Evolutionary conservation across 2,888 invertebrate genomes (phyloP).

Genomic region (Mythimna loreyi): DNA sequence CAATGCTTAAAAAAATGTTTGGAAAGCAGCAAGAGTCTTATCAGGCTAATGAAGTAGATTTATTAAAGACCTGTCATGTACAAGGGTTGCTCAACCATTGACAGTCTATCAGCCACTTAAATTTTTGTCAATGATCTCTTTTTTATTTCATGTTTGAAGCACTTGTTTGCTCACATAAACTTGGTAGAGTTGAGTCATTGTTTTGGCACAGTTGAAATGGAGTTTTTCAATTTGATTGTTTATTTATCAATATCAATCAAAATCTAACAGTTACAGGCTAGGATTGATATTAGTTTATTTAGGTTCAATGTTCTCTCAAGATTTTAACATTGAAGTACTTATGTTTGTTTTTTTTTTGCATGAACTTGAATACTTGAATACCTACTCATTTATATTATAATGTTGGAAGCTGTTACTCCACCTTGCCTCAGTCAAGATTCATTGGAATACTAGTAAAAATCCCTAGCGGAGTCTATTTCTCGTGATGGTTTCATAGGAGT

Average conservation of each 20-base stretch:
- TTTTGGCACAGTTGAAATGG: constrained; percentile 25
- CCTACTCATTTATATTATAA: too few species aligned
- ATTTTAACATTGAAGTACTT: neutral
- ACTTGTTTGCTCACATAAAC: constrained; percentile 1
- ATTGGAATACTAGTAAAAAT: too few species aligned
- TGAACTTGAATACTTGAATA: neutral
- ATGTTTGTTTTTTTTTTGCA: neutral
- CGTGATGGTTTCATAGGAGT: too few species aligned
- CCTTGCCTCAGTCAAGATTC: too few species aligned
- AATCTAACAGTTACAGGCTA: neutral
- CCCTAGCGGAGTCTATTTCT: too few species aligned
- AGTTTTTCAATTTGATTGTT: constrained; percentile 9
- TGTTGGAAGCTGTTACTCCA: too few species aligned
- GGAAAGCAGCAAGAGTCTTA: constrained; percentile 41
- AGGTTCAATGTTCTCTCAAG: neutral
- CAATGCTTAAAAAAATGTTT: constrained; percentile 37
- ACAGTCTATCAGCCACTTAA: constrained; percentile 37
- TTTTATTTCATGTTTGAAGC: constrained; percentile 9
- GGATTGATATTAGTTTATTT: constrained; percentile 5
- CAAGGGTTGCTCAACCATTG: constrained; percentile 17
- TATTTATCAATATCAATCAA: constrained; percentile 21
- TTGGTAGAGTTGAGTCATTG: neutral
- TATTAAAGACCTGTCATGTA: constrained; percentile 48
- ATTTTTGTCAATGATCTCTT: constrained; percentile 38
- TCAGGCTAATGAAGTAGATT: constrained; percentile 41